phyloP scores from a whole-genome alignment of 2,113 vertebrate genomes.

The Forbesichthys agassizii region DNA sequence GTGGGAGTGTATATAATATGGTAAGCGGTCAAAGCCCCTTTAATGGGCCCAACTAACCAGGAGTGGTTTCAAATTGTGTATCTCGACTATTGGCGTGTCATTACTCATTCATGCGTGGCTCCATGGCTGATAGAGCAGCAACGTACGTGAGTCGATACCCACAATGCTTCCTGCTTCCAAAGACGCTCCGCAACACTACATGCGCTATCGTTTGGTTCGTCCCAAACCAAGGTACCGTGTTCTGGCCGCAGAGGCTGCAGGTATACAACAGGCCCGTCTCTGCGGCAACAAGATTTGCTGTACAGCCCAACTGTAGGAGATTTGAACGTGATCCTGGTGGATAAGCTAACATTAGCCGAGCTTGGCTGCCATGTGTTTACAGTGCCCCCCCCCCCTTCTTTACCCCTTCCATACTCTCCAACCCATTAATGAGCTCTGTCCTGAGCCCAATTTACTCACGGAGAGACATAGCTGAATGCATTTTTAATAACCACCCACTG shows the following conservation, averaged over 20 bases:
- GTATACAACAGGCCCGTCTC: slow-evolving; percentile 36
- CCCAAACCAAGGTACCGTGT: too few species aligned
- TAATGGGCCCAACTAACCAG: slow-evolving; percentile 36
- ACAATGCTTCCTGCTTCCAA: slow-evolving; percentile 48
- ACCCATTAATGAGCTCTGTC: slow-evolving; percentile 74
- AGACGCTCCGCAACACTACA: slow-evolving; percentile 2
- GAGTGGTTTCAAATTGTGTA: slow-evolving; percentile 42
- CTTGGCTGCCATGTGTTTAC: slow-evolving; percentile 68
- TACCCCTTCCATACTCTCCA: slow-evolving; percentile 14
- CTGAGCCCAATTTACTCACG: slow-evolving; percentile 73
- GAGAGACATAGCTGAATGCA: slow-evolving; percentile 74
- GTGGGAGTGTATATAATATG: slow-evolving; percentile 34
- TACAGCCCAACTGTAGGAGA: slow-evolving; percentile 17
- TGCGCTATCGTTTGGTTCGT: too few species aligned
- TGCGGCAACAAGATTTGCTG: slow-evolving; percentile 6
- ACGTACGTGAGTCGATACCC: slow-evolving; percentile 44
- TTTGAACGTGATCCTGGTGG: slow-evolving; percentile 55
- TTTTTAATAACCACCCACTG: slow-evolving; percentile 77
- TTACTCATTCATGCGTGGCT: slow-evolving; percentile 48
- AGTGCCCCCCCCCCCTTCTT: slow-evolving; percentile 30
- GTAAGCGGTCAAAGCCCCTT: slow-evolving; percentile 39
- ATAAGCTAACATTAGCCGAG: slow-evolving; percentile 60
- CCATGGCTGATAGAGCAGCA: slow-evolving; percentile 19
- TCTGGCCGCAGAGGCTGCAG: slow-evolving; percentile 7
- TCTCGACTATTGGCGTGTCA: slow-evolving; percentile 50